These are phyloP conservation scores for Desoria tigrina DNA, from an alignment of 2,888 invertebrate species.

Conservation along the genomic window DNA sequence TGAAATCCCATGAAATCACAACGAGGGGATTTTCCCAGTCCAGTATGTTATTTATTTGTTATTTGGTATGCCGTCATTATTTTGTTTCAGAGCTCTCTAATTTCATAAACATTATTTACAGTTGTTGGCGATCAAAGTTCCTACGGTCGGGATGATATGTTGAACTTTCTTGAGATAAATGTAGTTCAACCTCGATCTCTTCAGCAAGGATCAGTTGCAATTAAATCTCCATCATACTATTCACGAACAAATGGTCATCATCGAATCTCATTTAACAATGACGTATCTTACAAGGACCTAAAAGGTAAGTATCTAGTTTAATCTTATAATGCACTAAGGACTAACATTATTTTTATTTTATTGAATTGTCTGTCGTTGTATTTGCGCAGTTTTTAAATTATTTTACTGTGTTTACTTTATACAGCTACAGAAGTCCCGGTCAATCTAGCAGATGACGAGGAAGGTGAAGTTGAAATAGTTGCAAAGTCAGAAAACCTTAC, in stretches of 20 bases:
- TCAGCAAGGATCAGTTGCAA: conserved; percentile 75
- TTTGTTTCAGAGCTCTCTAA: neutral
- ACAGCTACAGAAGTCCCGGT: conserved; percentile 19
- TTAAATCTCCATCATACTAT: conserved; percentile 33
- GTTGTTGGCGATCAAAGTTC: conserved; percentile 43
- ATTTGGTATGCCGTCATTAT: neutral
- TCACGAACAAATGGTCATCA: conserved; percentile 42
- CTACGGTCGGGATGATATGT: conserved; percentile 39
- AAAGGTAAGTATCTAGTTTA: conserved; percentile 4
- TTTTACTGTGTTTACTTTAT: too few species aligned
- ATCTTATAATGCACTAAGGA: too few species aligned
- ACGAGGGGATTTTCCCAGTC: neutral
- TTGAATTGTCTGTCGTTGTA: too few species aligned
- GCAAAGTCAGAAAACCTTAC: neutral
- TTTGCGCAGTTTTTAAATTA: too few species aligned
- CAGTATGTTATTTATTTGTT: neutral
- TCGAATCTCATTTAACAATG: conserved; percentile 44
- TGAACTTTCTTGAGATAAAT: conserved; percentile 65
- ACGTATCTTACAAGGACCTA: conserved; percentile 30
- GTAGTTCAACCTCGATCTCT: conserved; percentile 85
- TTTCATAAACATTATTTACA: conserved; percentile 12
- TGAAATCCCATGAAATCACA: neutral
- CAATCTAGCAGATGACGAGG: conserved; percentile 32
- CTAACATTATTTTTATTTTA: too few species aligned
- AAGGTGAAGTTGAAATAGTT: conserved; percentile 12